Conservation (phyloP, 2,888 invertebrate genomes). For the Dryadula phaetusa region DNA sequence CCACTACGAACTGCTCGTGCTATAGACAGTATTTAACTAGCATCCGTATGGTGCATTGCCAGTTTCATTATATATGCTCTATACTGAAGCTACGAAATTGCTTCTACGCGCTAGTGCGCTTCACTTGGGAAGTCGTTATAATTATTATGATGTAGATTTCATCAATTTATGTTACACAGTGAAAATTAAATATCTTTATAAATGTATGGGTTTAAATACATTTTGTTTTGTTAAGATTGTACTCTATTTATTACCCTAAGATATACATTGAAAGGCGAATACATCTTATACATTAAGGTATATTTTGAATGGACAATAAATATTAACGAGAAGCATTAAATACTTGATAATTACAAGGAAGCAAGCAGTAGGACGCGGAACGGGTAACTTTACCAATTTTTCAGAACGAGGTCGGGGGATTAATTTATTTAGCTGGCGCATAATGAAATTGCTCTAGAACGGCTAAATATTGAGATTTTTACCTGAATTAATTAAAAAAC, state of each 20-base stretch:
- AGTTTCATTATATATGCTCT: neutral
- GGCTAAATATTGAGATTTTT: constrained; percentile 35
- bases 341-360: neutral
- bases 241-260: too few species aligned
- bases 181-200: too few species aligned
- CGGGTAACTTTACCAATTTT: constrained; percentile 29
- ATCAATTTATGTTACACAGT: neutral
- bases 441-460: constrained; percentile 39
- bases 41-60: constrained; percentile 9
- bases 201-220: too few species aligned
- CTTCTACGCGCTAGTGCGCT: neutral
- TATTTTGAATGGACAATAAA: constrained; percentile 7
- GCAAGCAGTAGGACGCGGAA: neutral
- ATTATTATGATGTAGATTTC: neutral
- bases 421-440: constrained; percentile 33
- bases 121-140: neutral
- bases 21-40: neutral
- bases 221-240: too few species aligned
- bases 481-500: constrained; percentile 29
- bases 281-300: neutral
- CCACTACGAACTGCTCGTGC: too few species aligned
- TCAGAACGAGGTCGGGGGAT: constrained; percentile 33
- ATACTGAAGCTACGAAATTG: too few species aligned
- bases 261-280: too few species aligned
- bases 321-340: constrained; percentile 9